Conservation (phyloP, 1,140 invertebrate genomes). For the Xylocopa sonorina region DNA sequence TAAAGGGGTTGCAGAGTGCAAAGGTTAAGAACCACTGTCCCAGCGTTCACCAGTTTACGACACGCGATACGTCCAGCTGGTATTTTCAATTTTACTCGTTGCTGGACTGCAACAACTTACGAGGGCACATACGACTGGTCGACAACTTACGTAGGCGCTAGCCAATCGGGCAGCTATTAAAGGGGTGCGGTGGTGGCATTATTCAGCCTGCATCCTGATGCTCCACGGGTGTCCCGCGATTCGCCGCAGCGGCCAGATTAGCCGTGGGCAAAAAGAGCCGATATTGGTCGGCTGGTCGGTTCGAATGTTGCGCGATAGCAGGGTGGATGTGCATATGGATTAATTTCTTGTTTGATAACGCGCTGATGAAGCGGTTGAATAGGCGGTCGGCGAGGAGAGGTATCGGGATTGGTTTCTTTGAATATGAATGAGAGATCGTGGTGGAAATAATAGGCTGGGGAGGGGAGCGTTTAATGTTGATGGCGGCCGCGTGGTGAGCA, state of each 20-base stretch:
- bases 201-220: not conserved
- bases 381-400: not conserved
- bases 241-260: not conserved
- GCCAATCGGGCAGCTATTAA: slow-evolving; percentile 32
- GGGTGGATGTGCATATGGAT: not conserved
- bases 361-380: slow-evolving; percentile 13
- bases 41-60: no score
- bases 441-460: not conserved
- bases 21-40: no score
- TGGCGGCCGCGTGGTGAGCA: not conserved
- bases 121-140: no score
- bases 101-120: slow-evolving; percentile 2
- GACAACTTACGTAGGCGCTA: slow-evolving; percentile 6
- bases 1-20: no score
- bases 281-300: not conserved
- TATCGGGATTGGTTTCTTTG: slow-evolving; percentile 15
- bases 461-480: not conserved
- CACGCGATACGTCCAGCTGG: slow-evolving; percentile 28
- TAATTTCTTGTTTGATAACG: slow-evolving; percentile 33
- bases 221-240: not conserved
- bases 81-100: slow-evolving; percentile 42
- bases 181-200: no score
- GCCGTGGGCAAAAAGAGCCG: not conserved
- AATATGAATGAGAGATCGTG: not conserved
- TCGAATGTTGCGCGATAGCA: not conserved